A percentile compares a stretch with the other conserved stretches of the same genome.
phyloP scores from a whole-genome alignment of 2,797 vertebrate species.

The Chelon auratus region DNA sequence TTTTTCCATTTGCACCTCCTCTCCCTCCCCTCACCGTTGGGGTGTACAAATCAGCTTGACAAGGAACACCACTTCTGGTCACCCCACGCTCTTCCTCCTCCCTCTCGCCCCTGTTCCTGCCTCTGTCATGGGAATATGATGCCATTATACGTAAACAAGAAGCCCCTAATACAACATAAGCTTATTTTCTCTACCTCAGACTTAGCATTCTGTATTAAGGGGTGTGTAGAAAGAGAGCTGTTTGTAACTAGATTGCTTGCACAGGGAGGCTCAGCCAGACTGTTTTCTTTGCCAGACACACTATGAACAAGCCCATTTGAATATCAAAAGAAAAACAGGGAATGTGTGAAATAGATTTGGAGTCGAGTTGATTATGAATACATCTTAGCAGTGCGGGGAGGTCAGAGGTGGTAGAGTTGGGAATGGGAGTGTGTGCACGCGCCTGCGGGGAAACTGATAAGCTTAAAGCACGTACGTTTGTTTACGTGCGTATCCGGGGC shows the following conservation, averaged over 20 bases:
- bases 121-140: conserved; percentile 48
- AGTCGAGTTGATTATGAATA: conserved; percentile 57
- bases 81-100: conserved; percentile 26
- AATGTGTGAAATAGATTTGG: conserved; percentile 70
- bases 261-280: conserved; percentile 22
- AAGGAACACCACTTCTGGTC: conserved; percentile 72
- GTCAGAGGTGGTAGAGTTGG: conserved; percentile 51
- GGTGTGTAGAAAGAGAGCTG: conserved; percentile 29
- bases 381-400: conserved; percentile 37
- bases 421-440: conserved; percentile 27
- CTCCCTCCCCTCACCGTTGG: conserved; percentile 40
- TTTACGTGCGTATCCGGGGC: conserved; percentile 33
- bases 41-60: conserved; percentile 74
- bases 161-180: conserved; percentile 36
- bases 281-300: conserved; percentile 58
- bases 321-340: conserved; percentile 69
- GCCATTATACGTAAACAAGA: conserved; percentile 69
- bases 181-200: conserved; percentile 28
- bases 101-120: conserved; percentile 2
- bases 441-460: conserved; percentile 23
- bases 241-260: conserved; percentile 53
- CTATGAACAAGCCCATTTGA: conserved; percentile 66
- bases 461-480: conserved; percentile 44
- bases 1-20: conserved; percentile 86
- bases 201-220: conserved; percentile 33